phyloP scores from a whole-genome alignment of 1,140 invertebrate genomes.

The Drosophila pachea region DNA sequence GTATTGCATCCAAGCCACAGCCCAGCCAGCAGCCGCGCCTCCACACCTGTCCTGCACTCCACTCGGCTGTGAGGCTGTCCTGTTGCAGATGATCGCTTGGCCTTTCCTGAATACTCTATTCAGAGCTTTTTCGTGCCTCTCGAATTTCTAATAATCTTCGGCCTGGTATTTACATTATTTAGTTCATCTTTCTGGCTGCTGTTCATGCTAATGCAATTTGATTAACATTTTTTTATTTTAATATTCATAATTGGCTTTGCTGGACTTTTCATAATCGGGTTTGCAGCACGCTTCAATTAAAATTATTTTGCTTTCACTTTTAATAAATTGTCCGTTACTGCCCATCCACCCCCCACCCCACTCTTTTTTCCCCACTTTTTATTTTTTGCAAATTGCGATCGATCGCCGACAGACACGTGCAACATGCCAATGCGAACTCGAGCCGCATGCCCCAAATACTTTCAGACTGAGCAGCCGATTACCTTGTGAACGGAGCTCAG shows the following conservation, averaged over 20 bases:
- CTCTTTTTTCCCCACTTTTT: background rate
- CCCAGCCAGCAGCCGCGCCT: constrained; percentile 26
- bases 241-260: constrained; percentile 54
- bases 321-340: constrained; percentile 58
- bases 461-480: constrained; percentile 44
- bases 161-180: too few relatives aligned
- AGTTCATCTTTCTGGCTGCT: too few relatives aligned
- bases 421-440: constrained; percentile 57
- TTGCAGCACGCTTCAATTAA: constrained; percentile 68
- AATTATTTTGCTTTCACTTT: constrained; percentile 77
- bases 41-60: constrained; percentile 33
- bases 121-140: background rate
- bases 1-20: constrained; percentile 55
- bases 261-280: constrained; percentile 69
- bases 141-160: constrained; percentile 37
- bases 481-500: constrained; percentile 31
- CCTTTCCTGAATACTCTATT: constrained; percentile 49
- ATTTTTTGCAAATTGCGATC: constrained; percentile 65
- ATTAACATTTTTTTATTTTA: constrained; percentile 51
- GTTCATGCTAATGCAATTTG: constrained; percentile 37
- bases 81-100: constrained; percentile 48
- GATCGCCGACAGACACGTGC: constrained; percentile 57
- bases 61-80: constrained; percentile 16
- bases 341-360: too few relatives aligned
- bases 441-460: constrained; percentile 63